A percentile compares a stretch with the other conserved stretches of the same genome.
Evolutionary conservation across 1,140 invertebrate genomes (phyloP).

Genomic region (Cotesia chilonis): DNA sequence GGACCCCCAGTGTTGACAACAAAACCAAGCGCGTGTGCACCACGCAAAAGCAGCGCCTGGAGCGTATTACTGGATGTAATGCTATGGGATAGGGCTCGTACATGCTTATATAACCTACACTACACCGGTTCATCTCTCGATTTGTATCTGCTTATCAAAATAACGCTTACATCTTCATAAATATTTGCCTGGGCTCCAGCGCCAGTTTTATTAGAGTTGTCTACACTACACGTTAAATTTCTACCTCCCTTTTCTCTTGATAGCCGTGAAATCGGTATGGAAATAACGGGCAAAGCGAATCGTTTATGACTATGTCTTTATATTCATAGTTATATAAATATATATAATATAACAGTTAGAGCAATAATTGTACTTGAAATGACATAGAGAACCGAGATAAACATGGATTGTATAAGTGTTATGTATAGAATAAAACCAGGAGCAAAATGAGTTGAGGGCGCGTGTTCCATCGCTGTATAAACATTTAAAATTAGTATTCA

Average conservation of each 20-base stretch:
- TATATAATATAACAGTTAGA: neutral
- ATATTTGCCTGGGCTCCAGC: constrained; percentile 55
- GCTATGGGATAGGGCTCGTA: neutral
- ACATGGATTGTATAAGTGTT: neutral
- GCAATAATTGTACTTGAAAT: constrained; percentile 21
- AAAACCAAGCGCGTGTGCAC: constrained; percentile 13
- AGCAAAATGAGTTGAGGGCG: constrained; percentile 39
- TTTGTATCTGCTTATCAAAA: constrained; percentile 63
- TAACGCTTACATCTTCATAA: constrained; percentile 66
- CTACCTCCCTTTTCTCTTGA: constrained; percentile 34
- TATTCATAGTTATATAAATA: neutral
- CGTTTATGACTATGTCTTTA: neutral
- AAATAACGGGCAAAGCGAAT: constrained; percentile 46
- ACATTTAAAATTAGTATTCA: constrained; percentile 65
- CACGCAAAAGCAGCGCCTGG: neutral
- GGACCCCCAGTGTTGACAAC: constrained; percentile 40
- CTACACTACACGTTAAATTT: too few relatives aligned
- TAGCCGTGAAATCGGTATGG: constrained; percentile 61
- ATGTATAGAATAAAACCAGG: constrained; percentile 14
- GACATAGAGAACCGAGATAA: neutral
- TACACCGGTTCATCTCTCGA: constrained; percentile 47
- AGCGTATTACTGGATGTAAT: neutral
- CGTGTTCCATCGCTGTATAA: constrained; percentile 55
- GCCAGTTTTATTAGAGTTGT: constrained; percentile 43
- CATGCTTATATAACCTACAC: neutral